Conservation (phyloP, 2,113 vertebrate genomes). For the Trichomycterus rosablanca region DNA sequence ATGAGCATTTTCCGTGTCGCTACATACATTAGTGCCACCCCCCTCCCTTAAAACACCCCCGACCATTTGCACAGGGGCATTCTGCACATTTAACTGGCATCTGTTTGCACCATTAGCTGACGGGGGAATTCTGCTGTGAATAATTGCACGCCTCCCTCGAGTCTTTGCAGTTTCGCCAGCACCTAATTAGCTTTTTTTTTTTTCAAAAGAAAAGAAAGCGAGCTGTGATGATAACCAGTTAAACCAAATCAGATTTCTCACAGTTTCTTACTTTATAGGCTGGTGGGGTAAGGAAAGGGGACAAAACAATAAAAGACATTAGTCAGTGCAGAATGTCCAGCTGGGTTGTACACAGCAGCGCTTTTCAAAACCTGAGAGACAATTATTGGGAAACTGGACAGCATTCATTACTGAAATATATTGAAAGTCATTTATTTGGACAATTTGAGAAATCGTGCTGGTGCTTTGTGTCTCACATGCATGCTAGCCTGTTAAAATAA, state of each 20-base stretch:
- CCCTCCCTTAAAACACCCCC: neutral
- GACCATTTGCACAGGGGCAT: conserved; percentile 10
- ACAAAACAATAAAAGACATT: too few relatives aligned
- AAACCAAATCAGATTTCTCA: too few relatives aligned
- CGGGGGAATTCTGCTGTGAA: conserved; percentile 60
- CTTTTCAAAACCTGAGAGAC: neutral
- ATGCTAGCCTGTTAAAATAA: neutral
- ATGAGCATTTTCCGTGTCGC: neutral
- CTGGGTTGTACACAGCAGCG: neutral
- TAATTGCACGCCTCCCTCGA: conserved; percentile 60
- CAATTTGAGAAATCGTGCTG: neutral
- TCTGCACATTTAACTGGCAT: conserved; percentile 23
- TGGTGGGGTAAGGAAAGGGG: too few relatives aligned
- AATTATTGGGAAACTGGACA: neutral
- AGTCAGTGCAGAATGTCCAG: too few relatives aligned
- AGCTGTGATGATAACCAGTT: too few relatives aligned
- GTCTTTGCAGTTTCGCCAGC: conserved; percentile 56
- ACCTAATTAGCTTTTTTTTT: conserved; percentile 59
- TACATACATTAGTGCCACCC: neutral
- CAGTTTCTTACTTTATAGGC: too few relatives aligned
- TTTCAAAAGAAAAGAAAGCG: conserved; percentile 42
- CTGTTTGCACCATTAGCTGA: conserved; percentile 57
- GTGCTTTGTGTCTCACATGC: neutral
- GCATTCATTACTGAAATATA: neutral
- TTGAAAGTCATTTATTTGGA: neutral